These are phyloP conservation scores for Tinamus guttatus DNA, from an alignment of 2,113 vertebrate genomes.

Conservation along the genomic window DNA sequence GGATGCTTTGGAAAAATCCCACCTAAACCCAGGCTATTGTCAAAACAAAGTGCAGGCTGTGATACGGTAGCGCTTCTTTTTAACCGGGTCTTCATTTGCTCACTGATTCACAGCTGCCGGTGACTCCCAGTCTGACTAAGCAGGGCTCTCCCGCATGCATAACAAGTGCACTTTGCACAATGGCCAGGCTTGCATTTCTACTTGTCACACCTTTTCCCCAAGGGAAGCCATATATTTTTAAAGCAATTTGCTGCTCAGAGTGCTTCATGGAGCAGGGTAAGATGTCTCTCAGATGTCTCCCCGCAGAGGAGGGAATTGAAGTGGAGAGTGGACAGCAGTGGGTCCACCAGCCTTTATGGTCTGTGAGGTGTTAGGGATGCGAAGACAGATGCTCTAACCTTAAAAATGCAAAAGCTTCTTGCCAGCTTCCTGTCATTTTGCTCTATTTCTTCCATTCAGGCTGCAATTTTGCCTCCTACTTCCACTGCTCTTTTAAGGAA, in stretches of 20 bases:
- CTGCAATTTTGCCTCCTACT: not conserved
- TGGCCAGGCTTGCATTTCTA: not conserved
- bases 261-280: not conserved
- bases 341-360: rapidly evolving
- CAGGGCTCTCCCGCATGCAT: slow-evolving; percentile 19
- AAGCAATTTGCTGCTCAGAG: not conserved
- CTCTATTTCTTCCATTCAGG: not conserved
- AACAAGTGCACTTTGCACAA: slow-evolving; percentile 24
- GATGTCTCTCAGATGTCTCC: not conserved
- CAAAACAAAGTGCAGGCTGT: slow-evolving; percentile 60
- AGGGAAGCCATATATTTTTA: not conserved
- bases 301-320: not conserved
- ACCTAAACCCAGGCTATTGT: slow-evolving; percentile 38
- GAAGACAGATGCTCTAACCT: not conserved
- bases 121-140: slow-evolving; percentile 21
- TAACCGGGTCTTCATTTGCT: slow-evolving; percentile 25
- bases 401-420: not conserved
- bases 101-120: slow-evolving; percentile 49
- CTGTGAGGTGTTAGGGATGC: not conserved
- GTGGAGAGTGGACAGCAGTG: not conserved
- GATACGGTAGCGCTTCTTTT: slow-evolving; percentile 48
- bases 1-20: not conserved
- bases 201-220: not conserved
- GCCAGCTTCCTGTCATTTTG: rapidly evolving
- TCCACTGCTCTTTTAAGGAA: not conserved